These are phyloP conservation scores for Pyrocephalus nanus DNA, from an alignment of 2,797 vertebrate genomes.

Conservation along the genomic window DNA sequence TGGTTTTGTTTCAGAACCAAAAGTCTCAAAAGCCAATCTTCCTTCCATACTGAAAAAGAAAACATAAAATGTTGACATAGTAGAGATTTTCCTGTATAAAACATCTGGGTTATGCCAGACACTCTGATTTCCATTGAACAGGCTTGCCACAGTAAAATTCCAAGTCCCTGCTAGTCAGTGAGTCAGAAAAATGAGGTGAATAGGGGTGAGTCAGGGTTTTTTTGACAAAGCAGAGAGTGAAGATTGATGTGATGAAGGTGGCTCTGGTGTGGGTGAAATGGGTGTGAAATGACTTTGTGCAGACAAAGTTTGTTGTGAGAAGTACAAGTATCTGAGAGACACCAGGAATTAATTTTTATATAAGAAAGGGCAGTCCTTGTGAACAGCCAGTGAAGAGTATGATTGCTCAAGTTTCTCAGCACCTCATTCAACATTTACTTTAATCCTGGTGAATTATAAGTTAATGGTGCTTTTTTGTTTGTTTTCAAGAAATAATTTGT, in stretches of 20 bases:
- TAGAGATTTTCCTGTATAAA: not conserved
- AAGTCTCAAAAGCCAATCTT: not conserved
- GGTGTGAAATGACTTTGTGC: not conserved
- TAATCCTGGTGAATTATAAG: not conserved
- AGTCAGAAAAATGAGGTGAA: slow-evolving; percentile 18
- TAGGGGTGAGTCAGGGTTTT: not conserved
- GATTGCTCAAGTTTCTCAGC: not conserved
- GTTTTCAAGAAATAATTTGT: not conserved
- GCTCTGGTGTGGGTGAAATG: not conserved
- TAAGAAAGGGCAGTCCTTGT: not conserved
- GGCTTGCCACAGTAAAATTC: not conserved
- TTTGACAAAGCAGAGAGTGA: not conserved
- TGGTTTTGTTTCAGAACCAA: not conserved
- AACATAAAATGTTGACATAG: not conserved
- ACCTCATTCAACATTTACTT: not conserved
- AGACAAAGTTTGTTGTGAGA: not conserved
- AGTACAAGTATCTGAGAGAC: not conserved
- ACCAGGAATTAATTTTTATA: not conserved
- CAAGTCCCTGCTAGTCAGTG: not conserved
- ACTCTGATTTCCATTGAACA: not conserved
- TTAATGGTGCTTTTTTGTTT: not conserved
- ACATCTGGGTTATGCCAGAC: not conserved
- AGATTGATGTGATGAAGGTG: not conserved
- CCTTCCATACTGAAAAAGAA: not conserved
- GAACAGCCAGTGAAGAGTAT: not conserved